These are phyloP conservation scores for Mohoua ochrocephala DNA, from an alignment of 2,113 vertebrate species.

Conservation along the genomic window DNA sequence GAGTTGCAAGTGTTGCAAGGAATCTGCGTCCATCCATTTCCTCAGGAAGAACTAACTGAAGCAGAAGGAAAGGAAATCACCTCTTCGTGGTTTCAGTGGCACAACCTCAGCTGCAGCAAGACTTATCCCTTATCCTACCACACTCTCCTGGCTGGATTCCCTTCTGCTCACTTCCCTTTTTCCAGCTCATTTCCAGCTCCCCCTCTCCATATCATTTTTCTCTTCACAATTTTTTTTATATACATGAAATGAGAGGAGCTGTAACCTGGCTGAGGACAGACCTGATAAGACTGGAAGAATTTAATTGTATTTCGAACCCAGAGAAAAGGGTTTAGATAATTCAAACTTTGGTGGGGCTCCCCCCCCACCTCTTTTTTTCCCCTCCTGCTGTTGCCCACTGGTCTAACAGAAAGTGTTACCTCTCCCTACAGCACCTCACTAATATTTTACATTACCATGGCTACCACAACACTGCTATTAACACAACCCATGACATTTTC, in stretches of 20 bases:
- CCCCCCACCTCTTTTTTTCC: not conserved
- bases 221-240: not conserved
- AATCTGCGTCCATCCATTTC: not conserved
- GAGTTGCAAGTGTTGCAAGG: not conserved
- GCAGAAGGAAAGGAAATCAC: not conserved
- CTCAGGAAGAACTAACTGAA: not conserved
- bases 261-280: not conserved
- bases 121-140: not conserved
- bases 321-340: not conserved
- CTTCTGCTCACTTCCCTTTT: not conserved
- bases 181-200: not conserved
- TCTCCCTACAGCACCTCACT: not conserved
- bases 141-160: not conserved
- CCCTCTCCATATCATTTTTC: not conserved
- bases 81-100: not conserved
- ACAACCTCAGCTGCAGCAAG: not conserved
- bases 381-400: not conserved
- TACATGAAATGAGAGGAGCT: not conserved
- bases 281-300: not conserved
- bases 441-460: conserved; percentile 47
- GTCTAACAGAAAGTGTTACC: not conserved
- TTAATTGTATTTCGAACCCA: not conserved
- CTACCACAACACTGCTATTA: conserved; percentile 54
- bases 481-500: conserved; percentile 48
- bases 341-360: not conserved